phyloP scores from a whole-genome alignment of 2,797 vertebrate genomes.

The Crax fasciolata region DNA sequence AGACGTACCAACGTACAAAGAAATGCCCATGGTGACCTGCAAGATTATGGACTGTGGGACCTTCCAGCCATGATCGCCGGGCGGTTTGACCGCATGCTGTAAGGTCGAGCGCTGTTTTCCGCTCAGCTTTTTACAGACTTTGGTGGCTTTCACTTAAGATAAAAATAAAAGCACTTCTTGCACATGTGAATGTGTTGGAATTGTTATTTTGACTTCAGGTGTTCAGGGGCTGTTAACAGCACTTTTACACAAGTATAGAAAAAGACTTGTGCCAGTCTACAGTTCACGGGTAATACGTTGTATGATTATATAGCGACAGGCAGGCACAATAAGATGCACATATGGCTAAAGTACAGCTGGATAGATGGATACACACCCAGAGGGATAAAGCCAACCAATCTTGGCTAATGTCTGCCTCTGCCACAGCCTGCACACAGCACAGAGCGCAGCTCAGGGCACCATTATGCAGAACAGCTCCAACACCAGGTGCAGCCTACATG shows the following conservation, averaged over 20 bases:
- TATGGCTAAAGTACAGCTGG: not conserved
- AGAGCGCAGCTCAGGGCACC: not conserved
- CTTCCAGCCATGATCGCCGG: conserved; percentile 71
- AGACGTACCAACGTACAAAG: conserved; percentile 83
- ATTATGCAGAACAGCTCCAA: not conserved
- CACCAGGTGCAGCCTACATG: not conserved
- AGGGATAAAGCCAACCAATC: not conserved
- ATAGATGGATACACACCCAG: not conserved
- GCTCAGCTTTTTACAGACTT: not conserved
- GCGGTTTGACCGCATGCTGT: not conserved
- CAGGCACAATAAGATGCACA: not conserved
- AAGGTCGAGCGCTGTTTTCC: not conserved
- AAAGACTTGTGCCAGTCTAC: not conserved
- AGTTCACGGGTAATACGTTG: not conserved
- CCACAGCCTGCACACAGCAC: not conserved
- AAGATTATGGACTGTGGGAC: conserved; percentile 86
- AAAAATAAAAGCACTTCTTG: conserved; percentile 31
- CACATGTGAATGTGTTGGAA: not conserved
- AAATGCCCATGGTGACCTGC: conserved; percentile 87
- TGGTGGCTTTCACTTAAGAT: not conserved
- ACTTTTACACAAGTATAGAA: not conserved
- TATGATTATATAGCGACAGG: not conserved
- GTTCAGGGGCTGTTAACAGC: not conserved
- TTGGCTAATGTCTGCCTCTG: not conserved
- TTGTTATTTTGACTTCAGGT: not conserved